Base-by-base conservation (phyloP, 2,888 invertebrate species). In the Reticulitermes lucifugus region DNA sequence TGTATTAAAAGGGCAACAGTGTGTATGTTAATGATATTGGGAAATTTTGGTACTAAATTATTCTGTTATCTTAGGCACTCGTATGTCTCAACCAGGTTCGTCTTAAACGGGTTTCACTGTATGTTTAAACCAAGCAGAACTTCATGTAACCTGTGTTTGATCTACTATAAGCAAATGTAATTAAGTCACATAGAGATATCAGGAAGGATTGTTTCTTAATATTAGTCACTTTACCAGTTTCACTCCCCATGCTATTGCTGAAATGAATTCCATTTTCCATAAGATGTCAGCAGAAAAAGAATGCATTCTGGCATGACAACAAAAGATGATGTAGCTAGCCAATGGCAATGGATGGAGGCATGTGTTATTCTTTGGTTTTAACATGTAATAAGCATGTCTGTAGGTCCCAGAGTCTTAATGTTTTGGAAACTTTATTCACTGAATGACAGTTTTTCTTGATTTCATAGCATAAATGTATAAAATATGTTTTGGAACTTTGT, bases 401-500 rank as follows among this genome's bases (percentile, higher is more conserved):
- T 65, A 65, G 65, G 65, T 55, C 65, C 65, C 25, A 25, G 25
- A n/a, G 65, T 65, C 65, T 65, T n/a, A 65, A n/a, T 65, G 65
- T 65, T 65, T 65, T 65, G n/a, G n/a, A 25, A 65, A 25, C 65
- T n/a, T 25, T 65, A 65, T 65, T 65, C 65, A 65, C n/a, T 65
- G 65, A 65, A 25, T 6, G 18, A 60, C 7, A 12, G 9, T 65
- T 46, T 46, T n/a, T 46, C 18, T 46, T 77, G n/a, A 46, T 77
- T 81, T n/a, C 12, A 21, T 65, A 65, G 46, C 22, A 65, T 79
- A 80, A 9, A 65, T 81, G 70, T 81, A 46, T 81, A 41, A 81
- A 81, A 65, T 81, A 81, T 25, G 70, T 81, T 81, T 43, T 65
- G 46, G 46, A 60, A 81, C 46, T 81, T 43, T 10, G 22, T 81